A percentile compares a stretch with the other conserved stretches of the same genome.
These are phyloP conservation scores for Buteo buteo DNA, from an alignment of 2,113 vertebrate genomes.

Conservation along the genomic window DNA sequence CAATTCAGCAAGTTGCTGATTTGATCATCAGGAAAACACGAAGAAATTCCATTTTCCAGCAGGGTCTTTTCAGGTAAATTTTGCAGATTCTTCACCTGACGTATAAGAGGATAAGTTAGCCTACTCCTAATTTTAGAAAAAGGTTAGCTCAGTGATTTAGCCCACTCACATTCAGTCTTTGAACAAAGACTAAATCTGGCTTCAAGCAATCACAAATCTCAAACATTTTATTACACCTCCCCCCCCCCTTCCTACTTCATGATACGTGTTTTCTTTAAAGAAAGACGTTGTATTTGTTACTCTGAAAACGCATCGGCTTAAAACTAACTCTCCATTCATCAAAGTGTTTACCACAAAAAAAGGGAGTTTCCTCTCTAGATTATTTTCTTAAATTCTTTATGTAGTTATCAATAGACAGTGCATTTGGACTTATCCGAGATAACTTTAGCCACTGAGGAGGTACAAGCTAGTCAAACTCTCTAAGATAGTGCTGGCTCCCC, in stretches of 20 bases:
- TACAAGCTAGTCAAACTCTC: not conserved
- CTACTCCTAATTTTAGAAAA: not conserved
- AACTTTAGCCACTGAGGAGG: not conserved
- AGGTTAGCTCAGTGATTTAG: not conserved
- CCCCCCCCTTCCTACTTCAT: not conserved
- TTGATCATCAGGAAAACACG: slow-evolving; percentile 82
- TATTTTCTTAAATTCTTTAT: not conserved
- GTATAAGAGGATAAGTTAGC: not conserved
- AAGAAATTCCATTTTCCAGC: slow-evolving; percentile 79
- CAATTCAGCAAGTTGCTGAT: slow-evolving; percentile 79
- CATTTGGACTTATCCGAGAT: not conserved
- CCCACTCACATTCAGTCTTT: not conserved
- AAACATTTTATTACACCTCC: not conserved
- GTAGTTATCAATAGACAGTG: not conserved
- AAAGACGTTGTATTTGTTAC: not conserved
- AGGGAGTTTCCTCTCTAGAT: not conserved
- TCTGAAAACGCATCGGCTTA: not conserved
- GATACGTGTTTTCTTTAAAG: not conserved
- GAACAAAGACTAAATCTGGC: not conserved
- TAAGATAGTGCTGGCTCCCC: not conserved
- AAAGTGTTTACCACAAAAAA: not conserved
- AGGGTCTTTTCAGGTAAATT: slow-evolving; percentile 75
- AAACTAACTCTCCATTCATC: not conserved
- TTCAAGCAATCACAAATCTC: not conserved
- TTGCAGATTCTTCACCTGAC: not conserved